Base-by-base conservation (phyloP, 1,140 invertebrate genomes). In the Anoplolepis gracilipes region DNA sequence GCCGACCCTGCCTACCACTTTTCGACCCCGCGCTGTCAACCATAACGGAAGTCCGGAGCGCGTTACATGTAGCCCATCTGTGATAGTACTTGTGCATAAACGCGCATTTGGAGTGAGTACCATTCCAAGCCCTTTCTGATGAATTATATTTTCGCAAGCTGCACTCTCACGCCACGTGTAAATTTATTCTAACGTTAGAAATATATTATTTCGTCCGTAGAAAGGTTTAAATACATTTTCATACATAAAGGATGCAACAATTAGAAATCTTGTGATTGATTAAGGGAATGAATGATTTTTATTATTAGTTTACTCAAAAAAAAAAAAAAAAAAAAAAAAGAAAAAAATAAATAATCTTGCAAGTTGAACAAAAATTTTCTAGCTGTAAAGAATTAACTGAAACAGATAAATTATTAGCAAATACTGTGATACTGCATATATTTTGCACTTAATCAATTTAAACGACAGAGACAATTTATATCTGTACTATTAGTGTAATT, bases 1-100 rank as follows among this genome's bases (percentile, higher is more conserved):
- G 19, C 42, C 73, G 59, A 65, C 36, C 79, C 53, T 76, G 82
- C 16, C 69, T 67, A 22, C 42, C 70, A 49, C 72, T 59, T 79
- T 79, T 69, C 62, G 42, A 79, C 22, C 76, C 49, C 36, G 49
- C 33, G 33, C 67, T 57, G 65, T 81, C 49, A 57, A 81, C 22
- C 65, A 57, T 72, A 46, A 59, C 78, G 67, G 8, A 73, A 72
- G 67, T 46, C 30, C 8, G 33, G 33, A 10, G 36, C 75, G 36
- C 16, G 3, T n/a, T 22, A 10, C 36, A 7, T 25, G 5, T n/a
- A 22, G 57, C 2, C 22, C 13, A 30, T 46, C 65, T 30, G 49
- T n/a, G 49, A 70, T 10, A 78, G 16, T 19, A 22, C 1, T 49
- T 67, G n/a, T 53, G 22, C 22, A 10, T n/a, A 8, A n/a, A 61